phyloP scores from a whole-genome alignment of 2,888 invertebrate species.

The Xylota segnis region DNA sequence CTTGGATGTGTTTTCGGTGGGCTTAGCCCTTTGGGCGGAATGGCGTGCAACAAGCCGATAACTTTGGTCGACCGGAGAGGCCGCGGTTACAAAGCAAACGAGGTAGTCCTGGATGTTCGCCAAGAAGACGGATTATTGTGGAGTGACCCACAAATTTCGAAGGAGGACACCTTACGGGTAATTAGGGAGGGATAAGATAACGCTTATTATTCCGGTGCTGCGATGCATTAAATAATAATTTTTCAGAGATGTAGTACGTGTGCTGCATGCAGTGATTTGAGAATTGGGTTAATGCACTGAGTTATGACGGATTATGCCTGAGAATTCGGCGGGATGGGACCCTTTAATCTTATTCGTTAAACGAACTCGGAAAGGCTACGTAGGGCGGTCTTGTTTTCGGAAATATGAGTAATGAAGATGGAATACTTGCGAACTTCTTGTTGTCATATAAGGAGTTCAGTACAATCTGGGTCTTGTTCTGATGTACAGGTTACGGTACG shows the following conservation, averaged over 20 bases:
- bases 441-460: too few species aligned
- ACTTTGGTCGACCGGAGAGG: neutral
- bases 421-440: too few species aligned
- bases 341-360: neutral
- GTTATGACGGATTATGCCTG: neutral
- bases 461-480: too few species aligned
- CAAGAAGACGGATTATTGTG: constrained; percentile 33
- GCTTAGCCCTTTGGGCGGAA: constrained; percentile 36
- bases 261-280: neutral
- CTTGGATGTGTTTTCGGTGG: neutral
- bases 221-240: neutral
- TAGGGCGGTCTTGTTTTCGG: too few species aligned
- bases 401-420: too few species aligned
- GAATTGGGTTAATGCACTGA: constrained; percentile 1
- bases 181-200: constrained; percentile 8
- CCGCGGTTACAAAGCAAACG: constrained; percentile 35
- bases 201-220: neutral
- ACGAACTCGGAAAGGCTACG: too few species aligned
- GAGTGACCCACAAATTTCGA: constrained; percentile 29
- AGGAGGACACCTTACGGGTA: neutral
- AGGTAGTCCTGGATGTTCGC: constrained; percentile 23
- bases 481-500: too few species aligned
- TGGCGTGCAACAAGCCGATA: constrained; percentile 60
- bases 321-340: neutral
- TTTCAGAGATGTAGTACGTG: neutral